A percentile compares a stretch with the other conserved stretches of the same genome.
Conservation (phyloP, 35 echinoderm and acorn worm species). For the Ophiothrix spiculata region DNA sequence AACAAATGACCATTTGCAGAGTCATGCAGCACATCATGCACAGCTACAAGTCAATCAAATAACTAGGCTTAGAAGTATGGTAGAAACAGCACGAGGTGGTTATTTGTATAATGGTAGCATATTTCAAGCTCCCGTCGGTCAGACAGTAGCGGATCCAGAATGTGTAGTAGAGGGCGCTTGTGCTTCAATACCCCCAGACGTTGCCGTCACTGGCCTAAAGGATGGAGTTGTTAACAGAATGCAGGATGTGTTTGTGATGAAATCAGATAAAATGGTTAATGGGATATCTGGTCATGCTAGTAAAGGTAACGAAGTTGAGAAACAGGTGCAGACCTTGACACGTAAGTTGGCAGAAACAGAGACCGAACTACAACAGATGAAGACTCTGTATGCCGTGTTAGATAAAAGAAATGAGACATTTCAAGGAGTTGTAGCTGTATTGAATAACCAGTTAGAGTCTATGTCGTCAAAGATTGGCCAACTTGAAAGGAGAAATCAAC, state of each 20-base stretch:
- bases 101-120: neutral
- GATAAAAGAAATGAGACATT: too few species aligned
- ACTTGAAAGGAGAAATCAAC: slow-evolving; percentile 11
- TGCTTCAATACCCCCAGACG: neutral
- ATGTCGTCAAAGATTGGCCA: neutral
- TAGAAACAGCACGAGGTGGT: neutral
- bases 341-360: neutral
- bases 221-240: neutral
- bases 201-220: neutral
- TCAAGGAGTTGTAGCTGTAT: too few species aligned
- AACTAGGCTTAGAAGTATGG: too few species aligned
- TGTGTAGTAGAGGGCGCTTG: neutral
- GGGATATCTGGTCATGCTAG: neutral
- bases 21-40: neutral
- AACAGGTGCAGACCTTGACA: neutral
- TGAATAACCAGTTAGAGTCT: slow-evolving; percentile 32
- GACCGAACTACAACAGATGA: neutral
- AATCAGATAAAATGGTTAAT: neutral
- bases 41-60: neutral
- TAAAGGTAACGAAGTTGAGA: neutral
- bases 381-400: neutral
- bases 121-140: neutral
- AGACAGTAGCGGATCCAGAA: neutral
- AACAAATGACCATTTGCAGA: neutral
- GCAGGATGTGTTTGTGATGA: neutral